Conservation (phyloP, 2,797 vertebrate species). For the Spinus olivaceus region DNA sequence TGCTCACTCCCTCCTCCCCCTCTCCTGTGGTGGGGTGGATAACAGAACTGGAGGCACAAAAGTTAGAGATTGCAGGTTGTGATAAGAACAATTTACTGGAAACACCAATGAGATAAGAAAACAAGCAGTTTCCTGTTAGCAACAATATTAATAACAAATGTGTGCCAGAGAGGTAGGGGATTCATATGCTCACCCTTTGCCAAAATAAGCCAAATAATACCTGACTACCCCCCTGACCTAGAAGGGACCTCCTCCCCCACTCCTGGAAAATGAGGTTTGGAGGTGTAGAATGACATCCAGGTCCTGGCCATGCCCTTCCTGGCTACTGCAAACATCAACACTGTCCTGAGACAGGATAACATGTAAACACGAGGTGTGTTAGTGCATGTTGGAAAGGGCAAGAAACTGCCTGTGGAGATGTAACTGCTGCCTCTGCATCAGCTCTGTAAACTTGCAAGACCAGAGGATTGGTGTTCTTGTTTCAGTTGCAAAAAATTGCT, state of each 20-base stretch:
- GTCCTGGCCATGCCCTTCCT: background rate
- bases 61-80: background rate
- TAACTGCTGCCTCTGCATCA: background rate
- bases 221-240: too few relatives aligned
- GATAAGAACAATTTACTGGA: background rate
- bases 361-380: background rate
- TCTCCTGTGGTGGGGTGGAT: too few relatives aligned
- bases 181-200: background rate
- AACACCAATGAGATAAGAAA: background rate
- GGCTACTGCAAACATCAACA: background rate
- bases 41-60: background rate
- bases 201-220: accelerated
- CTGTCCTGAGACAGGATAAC: background rate
- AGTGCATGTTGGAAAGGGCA: background rate
- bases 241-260: background rate
- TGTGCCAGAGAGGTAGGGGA: background rate
- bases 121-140: background rate
- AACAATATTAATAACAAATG: background rate
- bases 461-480: background rate
- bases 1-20: accelerated
- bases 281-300: background rate
- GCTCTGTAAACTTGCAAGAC: background rate
- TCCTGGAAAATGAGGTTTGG: background rate
- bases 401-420: background rate
- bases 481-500: background rate